Evolutionary conservation across 2,888 invertebrate genomes (phyloP).

Genomic region (Lottia gigantea): DNA sequence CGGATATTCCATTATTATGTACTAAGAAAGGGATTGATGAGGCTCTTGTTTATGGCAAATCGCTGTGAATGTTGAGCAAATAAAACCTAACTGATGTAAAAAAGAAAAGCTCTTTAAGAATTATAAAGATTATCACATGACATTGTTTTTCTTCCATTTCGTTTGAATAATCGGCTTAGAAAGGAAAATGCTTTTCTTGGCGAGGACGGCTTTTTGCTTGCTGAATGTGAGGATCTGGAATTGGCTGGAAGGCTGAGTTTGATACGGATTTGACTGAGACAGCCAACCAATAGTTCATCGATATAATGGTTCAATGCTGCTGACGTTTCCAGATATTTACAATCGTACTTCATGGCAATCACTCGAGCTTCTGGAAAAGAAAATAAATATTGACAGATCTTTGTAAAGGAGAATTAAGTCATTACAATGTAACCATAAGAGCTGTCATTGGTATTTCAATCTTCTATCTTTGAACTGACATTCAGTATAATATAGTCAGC

Average conservation of each 20-base stretch:
- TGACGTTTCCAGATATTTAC: slow-evolving; percentile 94
- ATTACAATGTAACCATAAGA: too few species aligned
- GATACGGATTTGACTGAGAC: slow-evolving; percentile 88
- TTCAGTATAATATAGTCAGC: too few species aligned
- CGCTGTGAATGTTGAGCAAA: too few species aligned
- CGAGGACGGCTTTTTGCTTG: slow-evolving; percentile 15
- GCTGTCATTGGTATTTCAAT: too few species aligned
- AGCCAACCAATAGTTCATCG: slow-evolving; percentile 92
- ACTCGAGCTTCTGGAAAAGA: slow-evolving; percentile 44
- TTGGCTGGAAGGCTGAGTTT: slow-evolving; percentile 68
- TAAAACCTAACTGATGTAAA: too few species aligned
- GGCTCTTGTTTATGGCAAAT: too few species aligned
- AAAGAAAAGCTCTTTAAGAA: background rate
- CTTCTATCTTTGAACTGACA: too few species aligned
- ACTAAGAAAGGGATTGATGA: too few species aligned
- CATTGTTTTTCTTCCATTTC: slow-evolving; percentile 20
- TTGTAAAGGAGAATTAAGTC: too few species aligned
- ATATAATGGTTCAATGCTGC: slow-evolving; percentile 98
- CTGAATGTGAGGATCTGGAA: slow-evolving; percentile 15
- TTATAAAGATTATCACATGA: slow-evolving; percentile 27
- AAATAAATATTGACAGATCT: background rate
- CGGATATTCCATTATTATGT: too few species aligned
- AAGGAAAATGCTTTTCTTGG: slow-evolving; percentile 21
- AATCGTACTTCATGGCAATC: slow-evolving; percentile 72
- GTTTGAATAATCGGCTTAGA: slow-evolving; percentile 28